Percentiles rank a stretch among this genome's conserved stretches.
These are phyloP conservation scores for Drosophila sturtevanti DNA, from an alignment of 1,140 invertebrate genomes.

Conservation along the genomic window DNA sequence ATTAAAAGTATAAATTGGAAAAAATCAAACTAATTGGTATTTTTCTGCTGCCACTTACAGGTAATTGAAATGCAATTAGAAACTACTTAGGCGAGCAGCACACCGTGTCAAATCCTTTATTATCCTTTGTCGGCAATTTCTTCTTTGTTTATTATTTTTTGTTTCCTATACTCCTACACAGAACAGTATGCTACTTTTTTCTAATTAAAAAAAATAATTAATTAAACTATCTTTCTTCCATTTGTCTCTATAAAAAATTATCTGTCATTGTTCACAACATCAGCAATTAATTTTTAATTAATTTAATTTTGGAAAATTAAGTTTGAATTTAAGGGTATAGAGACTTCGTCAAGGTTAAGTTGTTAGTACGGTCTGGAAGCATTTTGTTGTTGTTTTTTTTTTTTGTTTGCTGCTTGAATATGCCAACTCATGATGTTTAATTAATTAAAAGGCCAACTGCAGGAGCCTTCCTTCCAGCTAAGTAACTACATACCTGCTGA, in stretches of 20 bases:
- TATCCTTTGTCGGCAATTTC: background rate
- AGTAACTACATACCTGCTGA: slow-evolving; percentile 1
- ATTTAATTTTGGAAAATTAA: too few species aligned
- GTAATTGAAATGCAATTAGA: slow-evolving; percentile 40
- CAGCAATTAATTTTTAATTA: too few species aligned
- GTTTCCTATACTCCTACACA: too few species aligned
- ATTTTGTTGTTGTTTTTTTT: slow-evolving; percentile 1
- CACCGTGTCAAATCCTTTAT: slow-evolving; percentile 1
- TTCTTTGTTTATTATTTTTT: background rate
- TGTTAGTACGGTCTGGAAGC: background rate
- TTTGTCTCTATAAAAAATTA: too few species aligned
- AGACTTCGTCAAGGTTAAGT: background rate
- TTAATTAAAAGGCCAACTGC: slow-evolving; percentile 50
- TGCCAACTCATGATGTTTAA: slow-evolving; percentile 33
- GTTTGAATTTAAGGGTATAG: background rate
- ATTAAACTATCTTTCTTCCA: too few species aligned
- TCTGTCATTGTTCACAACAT: too few species aligned
- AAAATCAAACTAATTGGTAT: slow-evolving; percentile 6
- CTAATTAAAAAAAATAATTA: too few species aligned
- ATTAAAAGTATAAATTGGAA: background rate
- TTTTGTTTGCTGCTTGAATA: slow-evolving; percentile 16
- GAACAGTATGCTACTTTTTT: too few species aligned
- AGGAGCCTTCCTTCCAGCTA: slow-evolving; percentile 13
- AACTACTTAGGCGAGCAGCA: slow-evolving; percentile 26
- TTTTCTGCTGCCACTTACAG: slow-evolving; percentile 18